Base-by-base conservation (phyloP, 92 coral and sea anemone species). In the Bergia puertoricense region DNA sequence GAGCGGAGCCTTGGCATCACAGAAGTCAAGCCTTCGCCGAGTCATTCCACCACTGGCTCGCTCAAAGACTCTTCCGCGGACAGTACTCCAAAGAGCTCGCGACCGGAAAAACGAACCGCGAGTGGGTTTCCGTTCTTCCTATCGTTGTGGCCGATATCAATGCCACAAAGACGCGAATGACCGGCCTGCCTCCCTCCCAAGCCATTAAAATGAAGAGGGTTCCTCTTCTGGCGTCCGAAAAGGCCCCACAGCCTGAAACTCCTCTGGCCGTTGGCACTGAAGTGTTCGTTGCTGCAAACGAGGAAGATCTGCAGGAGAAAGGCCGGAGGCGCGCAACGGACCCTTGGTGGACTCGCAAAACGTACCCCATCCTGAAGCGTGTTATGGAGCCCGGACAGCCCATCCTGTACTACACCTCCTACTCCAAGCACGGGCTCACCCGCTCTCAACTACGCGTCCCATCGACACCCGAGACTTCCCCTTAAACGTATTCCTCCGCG, bases 1-100 rank as follows among this genome's bases (percentile, higher is more conserved):
- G 78, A 41, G 88, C 88, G 10, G 65, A 68, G 80, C 80, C 80
- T 7, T 81, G 88, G 1, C 81, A 85, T 38, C 84, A 80, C 84
- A 36, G 84, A 39, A 4, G n/a, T 0, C 84, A 80, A 16, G 84
- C 84, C 8, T 36, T 80, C 71, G 84, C 23, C 44, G 81, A 85
- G 88, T 73, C 80, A 15, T 85, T 85, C 41, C 36, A 44, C 45
- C 88, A 56, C 38, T 10, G 66, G 80, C 80, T 85, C 4, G 81
- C 88, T 11, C 41, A 85, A 57, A 67, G 88, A 20, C 81, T 85
- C 79, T 85, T 71, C 54, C 62, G 81, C 9, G 81, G 42, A 37
- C 88, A 73, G 67, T 71, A 71, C 66, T 42, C 80, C 62, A 40
- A 72, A 42, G 67, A 72, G 80, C 81, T 85, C 1, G 62, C 39